Evolutionary conservation across 1,140 invertebrate species (phyloP).

Genomic region (Hyles euphorbiae): DNA sequence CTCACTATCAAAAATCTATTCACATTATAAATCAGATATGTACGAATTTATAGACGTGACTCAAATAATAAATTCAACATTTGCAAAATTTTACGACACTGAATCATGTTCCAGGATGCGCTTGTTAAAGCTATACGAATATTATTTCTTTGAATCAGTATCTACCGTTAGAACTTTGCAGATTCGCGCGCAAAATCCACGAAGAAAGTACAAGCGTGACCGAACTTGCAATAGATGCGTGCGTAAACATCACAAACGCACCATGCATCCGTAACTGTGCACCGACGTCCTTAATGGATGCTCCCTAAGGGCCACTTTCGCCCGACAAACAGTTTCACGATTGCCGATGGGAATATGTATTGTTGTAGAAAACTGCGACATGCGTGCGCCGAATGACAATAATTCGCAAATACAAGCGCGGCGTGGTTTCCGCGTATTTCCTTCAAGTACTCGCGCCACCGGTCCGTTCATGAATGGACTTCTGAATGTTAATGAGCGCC

Average conservation of each 20-base stretch:
- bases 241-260: slow-evolving; percentile 18
- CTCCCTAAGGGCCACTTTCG: too few relatives aligned
- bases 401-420: slow-evolving; percentile 30
- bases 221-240: slow-evolving; percentile 50
- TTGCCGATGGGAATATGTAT: slow-evolving; percentile 12
- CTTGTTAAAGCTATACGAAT: too few relatives aligned
- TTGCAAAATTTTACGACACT: too few relatives aligned
- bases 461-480: slow-evolving; percentile 56
- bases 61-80: too few relatives aligned
- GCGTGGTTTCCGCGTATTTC: slow-evolving; percentile 69
- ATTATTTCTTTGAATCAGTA: slow-evolving; percentile 21
- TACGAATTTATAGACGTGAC: too few relatives aligned
- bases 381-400: slow-evolving; percentile 52
- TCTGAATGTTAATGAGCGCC: slow-evolving; percentile 55
- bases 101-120: too few relatives aligned
- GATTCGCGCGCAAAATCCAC: slow-evolving; percentile 70
- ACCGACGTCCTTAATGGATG: too few relatives aligned
- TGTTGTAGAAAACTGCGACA: slow-evolving; percentile 54
- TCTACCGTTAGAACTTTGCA: slow-evolving; percentile 67
- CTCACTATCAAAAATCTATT: too few relatives aligned
- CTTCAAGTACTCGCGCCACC: slow-evolving; percentile 50
- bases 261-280: too few relatives aligned
- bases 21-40: too few relatives aligned
- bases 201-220: slow-evolving; percentile 70
- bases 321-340: slow-evolving; percentile 11